Conservation (phyloP, 2,797 vertebrate species). For the Delichon dasypus region DNA sequence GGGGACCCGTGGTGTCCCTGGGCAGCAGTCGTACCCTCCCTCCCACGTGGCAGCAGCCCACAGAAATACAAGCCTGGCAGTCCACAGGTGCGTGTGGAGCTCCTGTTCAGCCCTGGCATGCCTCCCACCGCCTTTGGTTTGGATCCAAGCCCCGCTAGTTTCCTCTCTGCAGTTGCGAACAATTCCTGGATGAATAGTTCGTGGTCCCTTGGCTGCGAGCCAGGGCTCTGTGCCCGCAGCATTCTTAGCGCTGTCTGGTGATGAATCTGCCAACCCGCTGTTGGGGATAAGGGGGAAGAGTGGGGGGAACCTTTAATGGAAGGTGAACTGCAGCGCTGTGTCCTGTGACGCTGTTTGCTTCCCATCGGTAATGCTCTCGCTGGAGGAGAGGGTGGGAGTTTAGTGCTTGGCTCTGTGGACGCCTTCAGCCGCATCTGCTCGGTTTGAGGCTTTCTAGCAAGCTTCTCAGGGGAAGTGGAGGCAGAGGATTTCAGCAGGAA, state of each 20-base stretch:
- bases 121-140: not conserved
- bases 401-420: not conserved
- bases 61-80: not conserved
- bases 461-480: not conserved
- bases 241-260: accelerated
- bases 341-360: not conserved
- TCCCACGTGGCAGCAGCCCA: accelerated
- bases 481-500: not conserved
- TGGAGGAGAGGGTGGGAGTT: not conserved
- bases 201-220: not conserved
- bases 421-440: not conserved
- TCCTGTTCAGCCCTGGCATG: not conserved
- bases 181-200: not conserved
- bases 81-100: not conserved
- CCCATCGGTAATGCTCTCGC: not conserved
- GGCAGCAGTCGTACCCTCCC: not conserved
- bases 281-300: accelerated
- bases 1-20: not conserved
- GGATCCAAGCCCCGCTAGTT: not conserved
- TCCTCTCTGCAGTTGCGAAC: not conserved
- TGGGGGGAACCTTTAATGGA: not conserved
- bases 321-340: not conserved
- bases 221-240: not conserved
- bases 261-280: not conserved
- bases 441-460: not conserved